Conservation (phyloP, 2,888 invertebrate species). For the Cosmorhoe ocellata region DNA sequence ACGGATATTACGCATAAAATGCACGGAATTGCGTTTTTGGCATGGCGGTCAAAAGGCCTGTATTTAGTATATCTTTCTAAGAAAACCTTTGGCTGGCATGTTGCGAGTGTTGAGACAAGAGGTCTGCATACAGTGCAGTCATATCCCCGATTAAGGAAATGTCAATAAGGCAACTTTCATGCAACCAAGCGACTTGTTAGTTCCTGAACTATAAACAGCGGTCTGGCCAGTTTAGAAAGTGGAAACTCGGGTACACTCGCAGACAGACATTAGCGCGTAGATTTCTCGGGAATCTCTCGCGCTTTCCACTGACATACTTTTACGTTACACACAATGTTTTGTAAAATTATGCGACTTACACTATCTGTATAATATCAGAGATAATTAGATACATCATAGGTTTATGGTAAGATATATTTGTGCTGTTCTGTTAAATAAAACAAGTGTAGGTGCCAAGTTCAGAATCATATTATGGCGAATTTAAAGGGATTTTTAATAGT, state of each 20-base stretch:
- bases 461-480: no score
- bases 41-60: no score
- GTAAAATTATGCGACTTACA: slow-evolving; percentile 10
- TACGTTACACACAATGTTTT: slow-evolving; percentile 41
- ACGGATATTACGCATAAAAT: no score
- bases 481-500: no score
- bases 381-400: no score
- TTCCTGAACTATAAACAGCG: slow-evolving; percentile 76
- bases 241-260: slow-evolving; percentile 62
- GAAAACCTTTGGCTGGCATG: not conserved
- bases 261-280: slow-evolving; percentile 66
- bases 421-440: no score
- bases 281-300: slow-evolving; percentile 81
- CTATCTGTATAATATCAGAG: no score
- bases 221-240: slow-evolving; percentile 78
- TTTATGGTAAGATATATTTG: no score
- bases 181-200: slow-evolving; percentile 54
- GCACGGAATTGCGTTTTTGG: no score
- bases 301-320: slow-evolving; percentile 81
- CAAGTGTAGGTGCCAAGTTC: no score
- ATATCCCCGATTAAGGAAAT: slow-evolving; percentile 57
- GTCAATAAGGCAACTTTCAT: slow-evolving; percentile 71
- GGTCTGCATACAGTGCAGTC: slow-evolving; percentile 1
- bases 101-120: not conserved
- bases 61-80: no score